Evolutionary conservation across 2,113 vertebrate species (phyloP).

Genomic region (Calidris pygmaea): DNA sequence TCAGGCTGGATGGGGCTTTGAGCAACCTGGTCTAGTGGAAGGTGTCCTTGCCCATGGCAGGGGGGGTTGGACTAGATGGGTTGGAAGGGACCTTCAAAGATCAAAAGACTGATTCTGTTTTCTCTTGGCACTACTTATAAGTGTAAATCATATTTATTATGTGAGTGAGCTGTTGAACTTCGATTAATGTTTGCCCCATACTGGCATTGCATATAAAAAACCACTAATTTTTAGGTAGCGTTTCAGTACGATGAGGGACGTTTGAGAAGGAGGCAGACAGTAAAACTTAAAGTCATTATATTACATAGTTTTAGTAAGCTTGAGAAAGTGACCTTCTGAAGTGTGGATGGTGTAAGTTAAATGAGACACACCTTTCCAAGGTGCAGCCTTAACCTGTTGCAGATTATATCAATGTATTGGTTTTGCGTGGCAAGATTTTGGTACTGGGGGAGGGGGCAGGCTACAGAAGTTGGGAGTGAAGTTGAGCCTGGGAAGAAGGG

Average conservation of each 20-base stretch:
- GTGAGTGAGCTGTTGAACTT: neutral
- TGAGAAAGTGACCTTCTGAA: neutral
- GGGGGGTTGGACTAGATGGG: neutral
- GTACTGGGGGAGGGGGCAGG: too few species aligned
- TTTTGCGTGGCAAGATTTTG: too few species aligned
- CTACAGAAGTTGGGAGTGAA: neutral
- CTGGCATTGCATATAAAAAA: neutral
- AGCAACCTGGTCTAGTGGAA: neutral
- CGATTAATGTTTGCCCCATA: neutral
- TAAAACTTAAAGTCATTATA: neutral
- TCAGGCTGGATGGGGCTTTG: neutral
- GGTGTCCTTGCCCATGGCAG: neutral
- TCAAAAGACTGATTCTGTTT: neutral
- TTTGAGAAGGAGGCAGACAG: neutral
- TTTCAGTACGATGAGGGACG: neutral
- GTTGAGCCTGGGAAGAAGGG: neutral
- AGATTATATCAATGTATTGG: neutral
- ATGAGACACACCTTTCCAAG: neutral
- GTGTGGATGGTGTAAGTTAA: neutral
- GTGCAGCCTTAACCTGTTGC: neutral
- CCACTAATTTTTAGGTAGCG: neutral
- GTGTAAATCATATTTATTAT: neutral
- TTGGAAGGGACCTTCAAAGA: too few species aligned
- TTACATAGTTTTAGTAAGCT: neutral
- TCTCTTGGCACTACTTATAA: neutral